phyloP scores from a whole-genome alignment of 2,888 invertebrate genomes.

The Pristionchus japonicus region DNA sequence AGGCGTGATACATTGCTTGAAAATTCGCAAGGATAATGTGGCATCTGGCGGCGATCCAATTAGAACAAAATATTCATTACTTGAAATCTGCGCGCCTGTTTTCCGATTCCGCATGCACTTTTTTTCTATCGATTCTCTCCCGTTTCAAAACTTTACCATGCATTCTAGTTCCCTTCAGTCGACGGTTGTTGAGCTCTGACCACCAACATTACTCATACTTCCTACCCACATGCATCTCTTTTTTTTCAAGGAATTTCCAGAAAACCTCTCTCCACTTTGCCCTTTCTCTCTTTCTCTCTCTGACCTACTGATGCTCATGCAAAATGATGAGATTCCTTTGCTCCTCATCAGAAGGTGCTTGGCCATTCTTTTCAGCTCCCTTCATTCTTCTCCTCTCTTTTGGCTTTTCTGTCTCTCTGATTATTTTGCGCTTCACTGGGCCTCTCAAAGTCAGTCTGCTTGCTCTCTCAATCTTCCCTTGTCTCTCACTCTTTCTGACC shows the following conservation, averaged over 20 bases:
- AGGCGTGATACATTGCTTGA: too few relatives aligned
- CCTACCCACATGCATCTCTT: too few relatives aligned
- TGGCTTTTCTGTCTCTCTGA: neutral
- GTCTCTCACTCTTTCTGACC: neutral
- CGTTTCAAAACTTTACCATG: too few relatives aligned
- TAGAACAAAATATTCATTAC: too few relatives aligned
- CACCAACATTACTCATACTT: too few relatives aligned
- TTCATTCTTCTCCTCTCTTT: neutral
- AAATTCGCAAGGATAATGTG: too few relatives aligned
- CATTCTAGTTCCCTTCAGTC: too few relatives aligned
- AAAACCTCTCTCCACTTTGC: neutral
- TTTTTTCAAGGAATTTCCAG: too few relatives aligned
- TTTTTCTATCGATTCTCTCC: neutral
- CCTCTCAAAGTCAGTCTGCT: neutral
- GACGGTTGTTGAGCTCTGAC: too few relatives aligned
- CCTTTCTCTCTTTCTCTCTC: neutral
- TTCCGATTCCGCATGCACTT: neutral
- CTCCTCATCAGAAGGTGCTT: neutral
- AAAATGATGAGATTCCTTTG: neutral
- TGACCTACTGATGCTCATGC: neutral
- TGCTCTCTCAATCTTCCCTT: slow-evolving; percentile 18
- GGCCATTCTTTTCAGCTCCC: neutral
- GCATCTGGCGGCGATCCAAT: too few relatives aligned
- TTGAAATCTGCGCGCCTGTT: too few relatives aligned
- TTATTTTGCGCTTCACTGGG: slow-evolving; percentile 7